Percentiles rank a stretch among this genome's conserved stretches.
Evolutionary conservation across 2,797 vertebrate genomes (phyloP).

Genomic region (Pelobates cultripes): DNA sequence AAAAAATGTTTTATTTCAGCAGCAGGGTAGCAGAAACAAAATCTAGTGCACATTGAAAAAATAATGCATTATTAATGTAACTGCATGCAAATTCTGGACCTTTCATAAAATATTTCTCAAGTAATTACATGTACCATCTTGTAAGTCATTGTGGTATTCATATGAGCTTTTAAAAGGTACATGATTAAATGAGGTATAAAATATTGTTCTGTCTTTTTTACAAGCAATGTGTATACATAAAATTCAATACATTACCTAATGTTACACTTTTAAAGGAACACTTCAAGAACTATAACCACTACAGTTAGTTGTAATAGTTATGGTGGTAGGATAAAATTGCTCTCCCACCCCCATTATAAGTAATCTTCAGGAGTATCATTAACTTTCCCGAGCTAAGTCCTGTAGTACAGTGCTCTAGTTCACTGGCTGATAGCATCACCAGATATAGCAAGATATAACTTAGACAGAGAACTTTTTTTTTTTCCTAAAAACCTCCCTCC

Average conservation of each 20-base stretch:
- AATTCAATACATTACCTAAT: neutral
- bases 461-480: too few relatives aligned
- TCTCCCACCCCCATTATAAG: too few relatives aligned
- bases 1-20: constrained; percentile 43
- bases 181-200: constrained; percentile 37
- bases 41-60: constrained; percentile 23
- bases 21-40: constrained; percentile 39
- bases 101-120: constrained; percentile 56
- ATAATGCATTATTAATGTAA: constrained; percentile 42
- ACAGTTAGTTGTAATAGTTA: neutral
- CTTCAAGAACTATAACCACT: too few relatives aligned
- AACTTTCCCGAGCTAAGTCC: too few relatives aligned
- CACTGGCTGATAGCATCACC: neutral
- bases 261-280: too few relatives aligned
- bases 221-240: neutral
- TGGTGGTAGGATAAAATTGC: too few relatives aligned
- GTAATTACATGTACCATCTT: constrained; percentile 54
- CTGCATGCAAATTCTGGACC: constrained; percentile 46
- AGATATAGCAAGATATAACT: too few relatives aligned
- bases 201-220: constrained; percentile 26
- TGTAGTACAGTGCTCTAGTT: neutral
- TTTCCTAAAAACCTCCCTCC: too few relatives aligned
- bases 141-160: constrained; percentile 48
- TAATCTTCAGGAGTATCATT: too few relatives aligned
- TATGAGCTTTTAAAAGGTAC: constrained; percentile 41